Evolutionary conservation across 1,140 invertebrate genomes (phyloP).

Genomic region (Hermetia illucens): DNA sequence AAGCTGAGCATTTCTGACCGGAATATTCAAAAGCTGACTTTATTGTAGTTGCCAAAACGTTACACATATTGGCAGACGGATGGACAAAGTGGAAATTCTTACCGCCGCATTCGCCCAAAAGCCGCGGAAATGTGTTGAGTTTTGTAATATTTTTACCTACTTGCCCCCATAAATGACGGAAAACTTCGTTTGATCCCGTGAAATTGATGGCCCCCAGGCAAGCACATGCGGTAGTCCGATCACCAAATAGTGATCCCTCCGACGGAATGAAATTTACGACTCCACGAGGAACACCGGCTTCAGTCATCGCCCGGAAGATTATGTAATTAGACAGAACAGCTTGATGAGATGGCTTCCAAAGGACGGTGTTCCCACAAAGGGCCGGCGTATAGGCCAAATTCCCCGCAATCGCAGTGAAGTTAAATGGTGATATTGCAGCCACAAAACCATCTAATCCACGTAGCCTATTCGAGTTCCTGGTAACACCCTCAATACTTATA

Average conservation of each 20-base stretch:
- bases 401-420: conserved; percentile 97
- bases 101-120: conserved; percentile 93
- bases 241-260: conserved; percentile 83
- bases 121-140: conserved; percentile 81
- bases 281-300: conserved; percentile 85
- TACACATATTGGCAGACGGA: conserved; percentile 66
- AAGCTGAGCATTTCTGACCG: conserved; percentile 98
- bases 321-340: conserved; percentile 91
- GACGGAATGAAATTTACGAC: conserved; percentile 95
- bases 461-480: conserved; percentile 69
- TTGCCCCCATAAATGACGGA: conserved; percentile 80
- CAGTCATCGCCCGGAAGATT: conserved; percentile 82
- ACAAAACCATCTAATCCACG: conserved; percentile 93
- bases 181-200: conserved; percentile 61
- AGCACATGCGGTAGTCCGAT: conserved; percentile 66
- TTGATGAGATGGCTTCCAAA: conserved; percentile 99
- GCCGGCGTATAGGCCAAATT: conserved; percentile 92
- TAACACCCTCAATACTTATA: conserved; percentile 32
- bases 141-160: conserved; percentile 74
- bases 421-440: conserved; percentile 94
- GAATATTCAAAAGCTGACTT: conserved; percentile 86
- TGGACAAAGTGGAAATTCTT: conserved; percentile 99
- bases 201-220: conserved; percentile 91
- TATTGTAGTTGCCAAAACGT: conserved; percentile 69
- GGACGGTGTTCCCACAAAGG: conserved; percentile 89